These are phyloP conservation scores for Denticeps clupeoides DNA, from an alignment of 2,797 vertebrate species.

Conservation along the genomic window DNA sequence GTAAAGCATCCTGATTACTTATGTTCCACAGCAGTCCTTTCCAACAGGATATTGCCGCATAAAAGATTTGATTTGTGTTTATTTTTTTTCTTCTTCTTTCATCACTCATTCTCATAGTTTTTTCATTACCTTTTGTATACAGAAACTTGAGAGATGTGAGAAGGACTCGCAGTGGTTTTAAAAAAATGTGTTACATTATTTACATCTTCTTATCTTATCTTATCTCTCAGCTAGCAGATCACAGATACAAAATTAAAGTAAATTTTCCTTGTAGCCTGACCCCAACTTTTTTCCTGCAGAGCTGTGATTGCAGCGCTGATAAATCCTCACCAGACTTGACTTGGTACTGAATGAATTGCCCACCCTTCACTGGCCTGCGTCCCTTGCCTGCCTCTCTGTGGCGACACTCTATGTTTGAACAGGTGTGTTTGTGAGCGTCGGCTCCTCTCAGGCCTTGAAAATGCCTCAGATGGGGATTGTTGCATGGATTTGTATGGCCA, in stretches of 20 bases:
- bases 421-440: constrained; percentile 45
- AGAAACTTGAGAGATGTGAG: constrained; percentile 2
- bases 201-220: too few species aligned
- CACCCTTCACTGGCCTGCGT: constrained; percentile 39
- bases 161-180: too few species aligned
- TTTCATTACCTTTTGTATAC: too few species aligned
- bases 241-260: too few species aligned
- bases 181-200: too few species aligned
- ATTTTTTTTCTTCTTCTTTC: background rate
- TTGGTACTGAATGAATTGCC: constrained; percentile 37
- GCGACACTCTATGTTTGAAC: constrained; percentile 50
- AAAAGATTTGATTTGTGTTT: background rate
- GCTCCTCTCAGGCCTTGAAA: background rate
- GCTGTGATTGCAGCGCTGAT: constrained; percentile 11
- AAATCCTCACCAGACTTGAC: constrained; percentile 25
- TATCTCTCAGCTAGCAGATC: too few species aligned
- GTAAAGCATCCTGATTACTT: too few species aligned
- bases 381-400: constrained; percentile 19
- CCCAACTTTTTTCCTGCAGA: background rate
- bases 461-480: background rate
- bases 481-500: background rate
- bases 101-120: constrained; percentile 9
- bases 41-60: too few species aligned
- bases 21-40: too few species aligned
- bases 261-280: too few species aligned